Evolutionary conservation across 2,797 vertebrate species (phyloP).

Genomic region (Sandelia bainsii): DNA sequence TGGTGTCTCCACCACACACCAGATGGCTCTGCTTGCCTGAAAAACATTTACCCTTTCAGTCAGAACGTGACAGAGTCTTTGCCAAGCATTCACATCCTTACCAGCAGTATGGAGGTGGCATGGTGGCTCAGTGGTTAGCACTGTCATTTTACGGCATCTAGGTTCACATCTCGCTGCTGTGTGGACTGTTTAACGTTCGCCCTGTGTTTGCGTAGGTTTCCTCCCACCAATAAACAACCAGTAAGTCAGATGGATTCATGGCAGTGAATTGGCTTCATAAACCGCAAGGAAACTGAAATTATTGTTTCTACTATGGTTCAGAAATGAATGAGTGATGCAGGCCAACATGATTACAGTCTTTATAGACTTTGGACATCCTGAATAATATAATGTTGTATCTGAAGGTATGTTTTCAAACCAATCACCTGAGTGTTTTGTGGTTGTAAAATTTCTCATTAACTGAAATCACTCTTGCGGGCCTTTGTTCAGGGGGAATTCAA

Average conservation of each 20-base stretch:
- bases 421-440: constrained; percentile 4
- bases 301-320: constrained; percentile 12
- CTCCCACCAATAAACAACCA: constrained; percentile 19
- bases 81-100: constrained; percentile 58
- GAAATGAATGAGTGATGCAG: constrained; percentile 6
- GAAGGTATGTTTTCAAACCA: constrained; percentile 4
- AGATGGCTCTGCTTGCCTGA: constrained; percentile 77
- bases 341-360: background rate
- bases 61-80: constrained; percentile 64
- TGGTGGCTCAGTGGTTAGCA: constrained; percentile 50
- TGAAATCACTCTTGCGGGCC: constrained; percentile 19
- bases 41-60: constrained; percentile 77
- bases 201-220: constrained; percentile 26
- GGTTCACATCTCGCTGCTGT: constrained; percentile 30
- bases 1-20: constrained; percentile 79
- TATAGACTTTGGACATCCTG: too few species aligned
- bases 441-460: constrained; percentile 1
- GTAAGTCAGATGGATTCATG: constrained; percentile 11
- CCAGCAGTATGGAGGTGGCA: constrained; percentile 52
- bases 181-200: constrained; percentile 20
- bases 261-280: constrained; percentile 5
- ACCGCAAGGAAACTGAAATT: background rate
- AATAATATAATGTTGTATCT: background rate
- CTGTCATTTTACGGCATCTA: constrained; percentile 53
- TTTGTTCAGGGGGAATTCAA: constrained; percentile 9